A percentile compares a stretch with the other conserved stretches of the same genome.
phyloP scores from a whole-genome alignment of 2,113 vertebrate species.

The Danio rerio region DNA sequence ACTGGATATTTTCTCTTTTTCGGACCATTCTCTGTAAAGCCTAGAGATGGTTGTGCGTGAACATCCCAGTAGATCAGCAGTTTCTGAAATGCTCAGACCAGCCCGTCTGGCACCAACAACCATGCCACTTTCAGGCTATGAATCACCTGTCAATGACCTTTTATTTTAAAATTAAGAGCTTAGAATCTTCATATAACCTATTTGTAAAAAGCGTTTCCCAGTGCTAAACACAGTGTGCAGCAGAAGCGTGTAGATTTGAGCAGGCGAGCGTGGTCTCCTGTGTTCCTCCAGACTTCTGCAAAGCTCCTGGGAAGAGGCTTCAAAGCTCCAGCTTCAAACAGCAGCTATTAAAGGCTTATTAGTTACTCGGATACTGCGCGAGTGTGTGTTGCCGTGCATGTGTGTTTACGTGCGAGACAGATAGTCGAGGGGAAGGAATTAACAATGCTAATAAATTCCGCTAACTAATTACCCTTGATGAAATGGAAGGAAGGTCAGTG shows the following conservation, averaged over 20 bases:
- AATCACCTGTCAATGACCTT: too few species aligned
- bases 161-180: too few species aligned
- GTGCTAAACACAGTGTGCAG: background rate
- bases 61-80: too few species aligned
- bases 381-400: slow-evolving; percentile 42
- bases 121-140: too few species aligned
- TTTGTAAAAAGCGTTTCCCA: background rate
- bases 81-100: too few species aligned
- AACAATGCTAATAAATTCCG: slow-evolving; percentile 78
- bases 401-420: slow-evolving; percentile 39
- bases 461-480: slow-evolving; percentile 74
- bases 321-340: slow-evolving; percentile 56
- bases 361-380: slow-evolving; percentile 49
- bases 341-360: slow-evolving; percentile 68
- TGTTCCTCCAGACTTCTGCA: slow-evolving; percentile 11
- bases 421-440: slow-evolving; percentile 63
- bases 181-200: background rate
- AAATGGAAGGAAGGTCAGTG: slow-evolving; percentile 69
- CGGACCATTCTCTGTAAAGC: too few species aligned
- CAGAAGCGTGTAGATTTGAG: background rate
- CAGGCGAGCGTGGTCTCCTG: background rate
- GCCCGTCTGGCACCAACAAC: too few species aligned
- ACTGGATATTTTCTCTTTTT: too few species aligned
- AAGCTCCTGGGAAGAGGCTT: slow-evolving; percentile 40
- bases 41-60: too few species aligned